These are phyloP conservation scores for Acleris sparsana DNA, from an alignment of 2,888 invertebrate genomes.

Conservation along the genomic window DNA sequence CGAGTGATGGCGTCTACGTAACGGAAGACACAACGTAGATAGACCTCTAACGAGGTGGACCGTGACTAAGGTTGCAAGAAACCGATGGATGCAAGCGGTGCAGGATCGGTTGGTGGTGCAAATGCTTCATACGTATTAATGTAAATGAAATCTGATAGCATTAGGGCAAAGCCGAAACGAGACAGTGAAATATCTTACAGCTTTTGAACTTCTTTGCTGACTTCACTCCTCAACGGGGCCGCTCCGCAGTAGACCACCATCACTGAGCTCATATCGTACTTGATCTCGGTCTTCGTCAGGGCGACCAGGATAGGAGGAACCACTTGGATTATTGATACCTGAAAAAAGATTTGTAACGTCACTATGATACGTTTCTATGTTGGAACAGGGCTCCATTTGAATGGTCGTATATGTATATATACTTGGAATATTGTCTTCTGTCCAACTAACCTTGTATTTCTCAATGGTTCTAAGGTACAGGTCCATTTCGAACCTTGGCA, in stretches of 20 bases:
- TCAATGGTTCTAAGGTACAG: slow-evolving; percentile 35
- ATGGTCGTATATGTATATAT: too few species aligned
- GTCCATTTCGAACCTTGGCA: slow-evolving; percentile 36
- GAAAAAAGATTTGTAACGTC: neutral
- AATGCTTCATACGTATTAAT: too few species aligned
- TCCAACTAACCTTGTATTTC: slow-evolving; percentile 28
- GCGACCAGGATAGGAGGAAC: slow-evolving; percentile 39
- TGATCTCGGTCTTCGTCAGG: slow-evolving; percentile 30
- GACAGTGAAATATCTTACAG: slow-evolving; percentile 16
- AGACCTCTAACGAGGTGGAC: too few species aligned
- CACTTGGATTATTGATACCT: slow-evolving; percentile 31
- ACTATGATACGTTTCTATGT: neutral
- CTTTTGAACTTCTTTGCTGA: slow-evolving; percentile 30
- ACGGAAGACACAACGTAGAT: too few species aligned
- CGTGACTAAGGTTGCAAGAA: too few species aligned
- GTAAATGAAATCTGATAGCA: too few species aligned
- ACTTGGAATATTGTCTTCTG: too few species aligned
- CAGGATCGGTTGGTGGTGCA: too few species aligned
- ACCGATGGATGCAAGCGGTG: too few species aligned
- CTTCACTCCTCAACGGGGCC: slow-evolving; percentile 30
- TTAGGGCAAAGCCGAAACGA: too few species aligned
- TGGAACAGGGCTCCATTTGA: too few species aligned
- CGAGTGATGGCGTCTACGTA: too few species aligned
- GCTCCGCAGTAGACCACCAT: slow-evolving; percentile 33
- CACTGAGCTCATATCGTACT: slow-evolving; percentile 38